These are phyloP conservation scores for Agrotis clavis DNA, from an alignment of 2,888 invertebrate species.

Conservation along the genomic window DNA sequence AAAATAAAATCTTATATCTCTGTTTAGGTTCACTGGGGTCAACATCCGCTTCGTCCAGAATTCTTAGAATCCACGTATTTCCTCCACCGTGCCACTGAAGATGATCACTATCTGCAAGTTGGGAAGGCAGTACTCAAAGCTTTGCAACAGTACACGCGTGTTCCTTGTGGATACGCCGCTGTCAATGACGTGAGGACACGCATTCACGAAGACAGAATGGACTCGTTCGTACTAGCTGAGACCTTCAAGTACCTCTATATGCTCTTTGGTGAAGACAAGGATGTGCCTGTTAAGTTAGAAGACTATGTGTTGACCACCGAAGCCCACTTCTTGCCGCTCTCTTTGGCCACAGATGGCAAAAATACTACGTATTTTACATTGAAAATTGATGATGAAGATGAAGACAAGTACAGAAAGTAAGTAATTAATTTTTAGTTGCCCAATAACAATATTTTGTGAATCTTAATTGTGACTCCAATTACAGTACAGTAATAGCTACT, in stretches of 20 bases:
- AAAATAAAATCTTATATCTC: neutral
- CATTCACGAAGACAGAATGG: conserved; percentile 98
- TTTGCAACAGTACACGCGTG: conserved; percentile 97
- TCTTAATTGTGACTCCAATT: too few species aligned
- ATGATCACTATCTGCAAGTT: conserved; percentile 98
- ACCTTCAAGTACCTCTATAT: conserved; percentile 99
- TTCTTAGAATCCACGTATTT: conserved; percentile 99
- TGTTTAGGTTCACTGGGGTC: conserved; percentile 98
- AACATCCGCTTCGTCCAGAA: conserved; percentile 98
- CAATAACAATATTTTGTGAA: neutral
- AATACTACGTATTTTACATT: conserved; percentile 86
- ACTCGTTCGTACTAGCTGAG: conserved; percentile 99
- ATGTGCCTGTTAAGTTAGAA: conserved; percentile 95
- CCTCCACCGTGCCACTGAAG: conserved; percentile 98
- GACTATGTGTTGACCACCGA: conserved; percentile 98
- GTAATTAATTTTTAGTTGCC: conserved; percentile 54
- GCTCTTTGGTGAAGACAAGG: conserved; percentile 96
- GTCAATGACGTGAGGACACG: conserved; percentile 98
- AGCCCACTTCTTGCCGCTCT: conserved; percentile 98
- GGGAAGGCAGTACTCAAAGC: conserved; percentile 97
- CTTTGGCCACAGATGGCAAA: conserved; percentile 93
- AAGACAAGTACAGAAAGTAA: conserved; percentile 85
- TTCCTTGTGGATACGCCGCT: conserved; percentile 99
- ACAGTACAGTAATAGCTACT: too few species aligned
- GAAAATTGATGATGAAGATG: conserved; percentile 87